phyloP scores from a whole-genome alignment of 2,888 invertebrate genomes.

The Stegana nigrithorax region DNA sequence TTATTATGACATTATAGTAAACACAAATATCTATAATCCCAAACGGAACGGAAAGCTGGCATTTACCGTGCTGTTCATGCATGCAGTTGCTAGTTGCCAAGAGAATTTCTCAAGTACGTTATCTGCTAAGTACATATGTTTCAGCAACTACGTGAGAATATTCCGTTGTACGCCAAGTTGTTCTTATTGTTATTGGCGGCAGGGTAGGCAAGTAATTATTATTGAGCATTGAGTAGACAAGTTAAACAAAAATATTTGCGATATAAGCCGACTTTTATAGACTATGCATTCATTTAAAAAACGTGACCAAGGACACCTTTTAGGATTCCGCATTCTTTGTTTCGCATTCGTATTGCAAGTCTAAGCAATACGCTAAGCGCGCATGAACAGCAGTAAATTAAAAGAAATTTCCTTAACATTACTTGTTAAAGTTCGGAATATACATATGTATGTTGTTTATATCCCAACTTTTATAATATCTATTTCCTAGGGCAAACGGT shows the following conservation, averaged over 20 bases:
- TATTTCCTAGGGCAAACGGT: too few species aligned
- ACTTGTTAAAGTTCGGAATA: too few species aligned
- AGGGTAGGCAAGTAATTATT: background rate
- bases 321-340: too few species aligned
- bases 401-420: too few species aligned
- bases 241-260: background rate
- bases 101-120: background rate
- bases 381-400: too few species aligned
- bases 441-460: too few species aligned
- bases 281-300: too few species aligned
- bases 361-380: too few species aligned
- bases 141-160: slow-evolving; percentile 8
- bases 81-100: background rate
- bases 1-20: slow-evolving; percentile 58
- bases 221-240: background rate
- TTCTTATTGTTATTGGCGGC: background rate
- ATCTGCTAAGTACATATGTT: background rate
- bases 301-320: too few species aligned
- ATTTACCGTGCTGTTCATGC: background rate
- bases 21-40: slow-evolving; percentile 58
- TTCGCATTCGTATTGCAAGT: too few species aligned
- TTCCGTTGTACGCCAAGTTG: background rate
- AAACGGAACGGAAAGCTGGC: slow-evolving; percentile 2
- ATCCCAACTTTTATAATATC: too few species aligned
- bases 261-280: too few species aligned